Percentiles rank a stretch among this genome's conserved stretches.
Evolutionary conservation across 2,888 invertebrate genomes (phyloP).

Genomic region (Corbicula japonica): DNA sequence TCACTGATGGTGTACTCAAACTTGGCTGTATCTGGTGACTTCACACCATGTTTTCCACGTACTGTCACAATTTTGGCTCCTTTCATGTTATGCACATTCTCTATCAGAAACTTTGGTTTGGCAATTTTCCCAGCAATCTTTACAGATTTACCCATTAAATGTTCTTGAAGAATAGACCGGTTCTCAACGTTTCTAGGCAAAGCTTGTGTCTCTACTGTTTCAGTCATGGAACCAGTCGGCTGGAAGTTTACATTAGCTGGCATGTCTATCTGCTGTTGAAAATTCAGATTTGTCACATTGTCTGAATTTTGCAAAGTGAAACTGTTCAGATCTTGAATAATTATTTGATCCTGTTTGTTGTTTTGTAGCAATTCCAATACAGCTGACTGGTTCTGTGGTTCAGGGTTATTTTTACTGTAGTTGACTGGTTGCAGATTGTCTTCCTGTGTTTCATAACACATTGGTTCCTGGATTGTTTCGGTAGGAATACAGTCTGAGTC

Average conservation of each 20-base stretch:
- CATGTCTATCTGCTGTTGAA: no score
- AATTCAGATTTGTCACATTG: no score
- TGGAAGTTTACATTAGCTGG: conserved; percentile 25
- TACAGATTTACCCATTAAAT: conserved; percentile 19
- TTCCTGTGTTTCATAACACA: conserved; percentile 3
- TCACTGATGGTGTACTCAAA: conserved; percentile 17
- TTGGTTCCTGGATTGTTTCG: background rate
- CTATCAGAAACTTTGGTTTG: background rate
- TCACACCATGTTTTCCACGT: background rate
- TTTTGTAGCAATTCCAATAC: conserved; percentile 12
- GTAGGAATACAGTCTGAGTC: conserved; percentile 2
- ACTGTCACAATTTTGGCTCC: background rate
- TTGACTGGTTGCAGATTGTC: conserved; percentile 32
- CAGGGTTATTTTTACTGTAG: conserved; percentile 17
- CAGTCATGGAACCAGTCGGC: conserved; percentile 8
- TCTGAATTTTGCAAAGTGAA: no score
- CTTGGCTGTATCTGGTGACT: background rate
- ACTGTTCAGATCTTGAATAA: conserved; percentile 23
- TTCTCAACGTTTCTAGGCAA: conserved; percentile 4
- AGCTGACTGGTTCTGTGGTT: background rate
- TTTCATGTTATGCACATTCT: background rate
- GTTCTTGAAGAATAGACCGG: conserved; percentile 30
- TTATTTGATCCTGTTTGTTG: conserved; percentile 3
- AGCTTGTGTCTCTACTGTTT: conserved; percentile 1
- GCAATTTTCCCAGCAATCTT: background rate